These are phyloP conservation scores for Clamator glandarius DNA, from an alignment of 2,797 vertebrate species.

Conservation along the genomic window DNA sequence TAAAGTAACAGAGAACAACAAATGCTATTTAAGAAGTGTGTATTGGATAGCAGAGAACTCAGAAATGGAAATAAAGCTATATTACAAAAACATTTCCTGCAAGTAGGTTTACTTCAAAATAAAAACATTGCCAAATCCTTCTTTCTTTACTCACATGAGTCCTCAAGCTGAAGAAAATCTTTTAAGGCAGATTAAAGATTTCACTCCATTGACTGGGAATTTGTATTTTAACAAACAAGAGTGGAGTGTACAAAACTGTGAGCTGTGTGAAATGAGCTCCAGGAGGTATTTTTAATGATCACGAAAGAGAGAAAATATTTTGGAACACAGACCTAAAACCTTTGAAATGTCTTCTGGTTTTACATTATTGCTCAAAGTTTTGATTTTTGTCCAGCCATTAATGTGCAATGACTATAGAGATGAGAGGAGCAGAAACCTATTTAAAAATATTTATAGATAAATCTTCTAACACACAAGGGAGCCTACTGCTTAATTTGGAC, in stretches of 20 bases:
- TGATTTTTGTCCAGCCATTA: not conserved
- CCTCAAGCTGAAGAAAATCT: not conserved
- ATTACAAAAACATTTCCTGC: not conserved
- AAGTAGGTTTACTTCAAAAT: slow-evolving; percentile 1
- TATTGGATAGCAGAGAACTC: not conserved
- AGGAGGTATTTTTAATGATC: not conserved
- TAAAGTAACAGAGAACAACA: not conserved
- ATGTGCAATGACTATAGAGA: not conserved
- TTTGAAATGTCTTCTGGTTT: not conserved
- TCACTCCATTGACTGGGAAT: not conserved
- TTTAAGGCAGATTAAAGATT: not conserved
- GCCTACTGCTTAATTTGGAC: not conserved
- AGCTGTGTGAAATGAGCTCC: not conserved
- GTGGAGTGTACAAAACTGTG: not conserved
- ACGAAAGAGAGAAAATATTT: not conserved
- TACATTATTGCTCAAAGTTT: not conserved
- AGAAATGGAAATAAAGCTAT: slow-evolving; percentile 1
- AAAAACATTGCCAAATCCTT: slow-evolving; percentile 2
- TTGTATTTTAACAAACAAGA: slow-evolving; percentile 16
- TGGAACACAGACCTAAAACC: not conserved
- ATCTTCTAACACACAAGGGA: not conserved
- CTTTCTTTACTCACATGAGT: not conserved
- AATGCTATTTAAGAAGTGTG: not conserved
- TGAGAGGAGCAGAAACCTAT: not conserved
- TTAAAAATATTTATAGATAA: not conserved